Percentiles rank a stretch among this genome's conserved stretches.
phyloP scores from a whole-genome alignment of 2,888 invertebrate genomes.

The Rhamnusium bicolor region DNA sequence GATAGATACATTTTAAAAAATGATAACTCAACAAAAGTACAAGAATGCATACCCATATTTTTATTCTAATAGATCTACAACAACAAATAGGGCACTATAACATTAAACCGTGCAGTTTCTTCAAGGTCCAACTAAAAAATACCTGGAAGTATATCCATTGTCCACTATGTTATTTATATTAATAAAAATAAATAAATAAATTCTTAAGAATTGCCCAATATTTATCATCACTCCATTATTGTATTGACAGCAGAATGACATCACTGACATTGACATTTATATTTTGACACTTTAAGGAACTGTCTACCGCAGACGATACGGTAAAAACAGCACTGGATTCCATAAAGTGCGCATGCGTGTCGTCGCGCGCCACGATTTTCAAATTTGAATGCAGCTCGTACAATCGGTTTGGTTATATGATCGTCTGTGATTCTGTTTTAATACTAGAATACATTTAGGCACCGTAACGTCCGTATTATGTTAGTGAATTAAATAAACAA shows the following conservation, averaged over 20 bases:
- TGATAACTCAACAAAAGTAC: conserved; percentile 33
- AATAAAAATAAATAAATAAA: conserved; percentile 60
- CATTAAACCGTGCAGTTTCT: conserved; percentile 53
- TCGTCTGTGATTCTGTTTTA: too few species aligned
- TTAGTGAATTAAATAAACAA: too few species aligned
- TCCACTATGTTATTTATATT: conserved; percentile 53
- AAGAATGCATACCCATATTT: conserved; percentile 62
- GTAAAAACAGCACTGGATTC: too few species aligned
- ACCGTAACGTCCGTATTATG: too few species aligned
- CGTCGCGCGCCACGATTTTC: too few species aligned
- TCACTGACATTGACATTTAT: neutral
- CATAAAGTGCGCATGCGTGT: too few species aligned
- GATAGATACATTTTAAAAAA: conserved; percentile 23
- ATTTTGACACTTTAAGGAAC: neutral
- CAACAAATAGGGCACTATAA: conserved; percentile 50
- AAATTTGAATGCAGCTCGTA: too few species aligned
- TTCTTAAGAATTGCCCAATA: conserved; percentile 50
- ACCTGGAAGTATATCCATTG: conserved; percentile 67
- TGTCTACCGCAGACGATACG: too few species aligned
- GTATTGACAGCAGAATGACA: conserved; percentile 29
- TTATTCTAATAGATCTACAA: conserved; percentile 42
- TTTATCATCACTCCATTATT: conserved; percentile 47
- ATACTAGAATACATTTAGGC: too few species aligned
- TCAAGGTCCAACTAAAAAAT: conserved; percentile 57
- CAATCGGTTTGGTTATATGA: too few species aligned